These are phyloP conservation scores for Gallinago stenura DNA, from an alignment of 2,797 vertebrate genomes.

Conservation along the genomic window DNA sequence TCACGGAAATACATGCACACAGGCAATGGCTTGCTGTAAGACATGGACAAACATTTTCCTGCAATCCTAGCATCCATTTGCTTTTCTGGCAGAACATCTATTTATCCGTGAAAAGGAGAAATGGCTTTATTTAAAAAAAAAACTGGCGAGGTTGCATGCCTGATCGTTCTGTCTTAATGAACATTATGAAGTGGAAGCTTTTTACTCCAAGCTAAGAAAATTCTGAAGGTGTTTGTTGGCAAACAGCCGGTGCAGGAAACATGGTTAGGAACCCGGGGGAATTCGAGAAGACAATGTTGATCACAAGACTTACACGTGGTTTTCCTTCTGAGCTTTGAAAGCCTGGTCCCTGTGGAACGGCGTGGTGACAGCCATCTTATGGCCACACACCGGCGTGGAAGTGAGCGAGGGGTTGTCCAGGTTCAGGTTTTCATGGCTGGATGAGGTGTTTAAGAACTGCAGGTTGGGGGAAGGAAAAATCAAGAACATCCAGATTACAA, in stretches of 20 bases:
- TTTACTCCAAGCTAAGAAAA: not conserved
- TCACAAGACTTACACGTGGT: slow-evolving; percentile 86
- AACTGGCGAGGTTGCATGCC: not conserved
- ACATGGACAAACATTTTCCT: not conserved
- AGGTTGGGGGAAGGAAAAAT: slow-evolving; percentile 44
- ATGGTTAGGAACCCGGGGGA: rapidly evolving
- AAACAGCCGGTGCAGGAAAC: not conserved
- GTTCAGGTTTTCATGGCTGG: slow-evolving; percentile 87
- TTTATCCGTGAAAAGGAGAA: not conserved
- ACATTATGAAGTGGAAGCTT: not conserved
- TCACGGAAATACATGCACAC: not conserved
- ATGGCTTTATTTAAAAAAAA: not conserved
- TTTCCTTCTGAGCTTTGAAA: slow-evolving; percentile 90
- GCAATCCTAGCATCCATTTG: not conserved
- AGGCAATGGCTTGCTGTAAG: not conserved
- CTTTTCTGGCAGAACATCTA: not conserved
- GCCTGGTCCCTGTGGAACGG: slow-evolving; percentile 85
- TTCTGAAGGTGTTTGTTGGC: not conserved
- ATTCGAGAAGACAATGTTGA: not conserved
- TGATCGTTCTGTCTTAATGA: not conserved
- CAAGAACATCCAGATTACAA: slow-evolving; percentile 23
- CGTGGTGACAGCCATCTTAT: slow-evolving; percentile 84
- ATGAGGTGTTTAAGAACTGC: slow-evolving; percentile 93
- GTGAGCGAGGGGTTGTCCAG: slow-evolving; percentile 85
- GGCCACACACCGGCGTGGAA: slow-evolving; percentile 85